Base-by-base conservation (phyloP, 2,113 vertebrate genomes). In the Lota lota region DNA sequence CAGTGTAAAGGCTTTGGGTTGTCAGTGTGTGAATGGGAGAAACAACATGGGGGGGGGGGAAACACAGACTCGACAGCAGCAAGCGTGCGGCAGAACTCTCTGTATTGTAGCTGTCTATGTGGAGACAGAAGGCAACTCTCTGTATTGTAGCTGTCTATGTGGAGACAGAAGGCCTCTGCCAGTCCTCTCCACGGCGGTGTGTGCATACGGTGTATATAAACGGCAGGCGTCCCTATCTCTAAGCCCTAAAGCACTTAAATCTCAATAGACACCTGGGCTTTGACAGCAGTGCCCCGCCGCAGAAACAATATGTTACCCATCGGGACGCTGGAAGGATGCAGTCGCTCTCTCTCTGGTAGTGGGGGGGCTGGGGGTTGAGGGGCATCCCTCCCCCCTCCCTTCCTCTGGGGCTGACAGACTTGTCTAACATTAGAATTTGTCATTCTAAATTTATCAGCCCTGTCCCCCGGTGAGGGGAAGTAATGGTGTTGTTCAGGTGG, bases 401-500 rank as follows among this genome's bases (percentile, higher is more conserved):
- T 11, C 40, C 10, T 11, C 36, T 47, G 40, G 10, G 40, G 77
- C 54, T 19, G 75, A 79, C 74, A 72, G 75, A 84, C 82, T 83
- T 76, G 71, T 71, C 24, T 75, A 83, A 86, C 85, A 82, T 80
- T 59, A 81, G 75, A 76, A 88, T 87, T 85, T 76, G 70, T 88
- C 79, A 84, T 85, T 83, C 70, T 82, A 83, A 83, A 87, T 83
- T 76, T 82, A 84, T 73, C 28, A 33, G 28, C 28, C 2, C 28
- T 6, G 4, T 3, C 28, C 4, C 28, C 28, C 28, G 62, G 68
- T 84, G 84, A 85, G 83, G 80, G 77, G 79, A 64, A 85, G 66
- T 84, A 80, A 82, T 87, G 76, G 83, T 76, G 78, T 72, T 85
- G 78, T 81, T 83, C 57, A 82, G 79, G 80, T 84, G 79, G 79